Percentiles rank a stretch among this genome's conserved stretches.
Conservation (phyloP, 35 echinoderm and acorn worm genomes). For the Ophiothrix spiculata region DNA sequence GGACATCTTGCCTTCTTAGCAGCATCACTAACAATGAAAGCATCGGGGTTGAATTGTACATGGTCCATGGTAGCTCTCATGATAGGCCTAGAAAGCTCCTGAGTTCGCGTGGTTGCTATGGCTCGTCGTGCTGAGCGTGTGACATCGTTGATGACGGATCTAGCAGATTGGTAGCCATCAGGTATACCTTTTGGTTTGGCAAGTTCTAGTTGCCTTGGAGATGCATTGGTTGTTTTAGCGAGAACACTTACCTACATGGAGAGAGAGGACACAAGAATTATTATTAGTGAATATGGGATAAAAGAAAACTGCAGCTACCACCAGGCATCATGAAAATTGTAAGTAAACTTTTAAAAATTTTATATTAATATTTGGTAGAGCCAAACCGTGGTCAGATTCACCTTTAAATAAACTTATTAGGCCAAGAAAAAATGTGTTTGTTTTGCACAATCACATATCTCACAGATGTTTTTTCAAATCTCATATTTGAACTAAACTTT, state of each 20-base stretch:
- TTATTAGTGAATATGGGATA: no score
- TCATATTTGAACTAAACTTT: no score
- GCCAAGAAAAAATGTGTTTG: no score
- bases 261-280: neutral
- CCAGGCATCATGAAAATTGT: no score
- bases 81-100: constrained; percentile 82
- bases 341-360: no score
- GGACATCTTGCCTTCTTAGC: constrained; percentile 93
- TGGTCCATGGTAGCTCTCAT: constrained; percentile 97
- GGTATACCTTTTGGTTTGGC: constrained; percentile 85
- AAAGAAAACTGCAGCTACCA: no score
- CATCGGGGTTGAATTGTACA: constrained; percentile 98
- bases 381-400: no score
- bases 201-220: constrained; percentile 82
- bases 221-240: constrained; percentile 52
- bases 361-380: no score
- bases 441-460: no score
- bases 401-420: no score
- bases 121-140: constrained; percentile 48
- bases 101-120: constrained; percentile 72
- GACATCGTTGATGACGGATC: constrained; percentile 62
- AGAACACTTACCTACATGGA: constrained; percentile 46
- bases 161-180: constrained; percentile 72
- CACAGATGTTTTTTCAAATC: no score
- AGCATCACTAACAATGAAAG: constrained; percentile 94